A percentile compares a stretch with the other conserved stretches of the same genome.
Conservation (phyloP, 2,888 invertebrate species). For the Tyria jacobaeae region DNA sequence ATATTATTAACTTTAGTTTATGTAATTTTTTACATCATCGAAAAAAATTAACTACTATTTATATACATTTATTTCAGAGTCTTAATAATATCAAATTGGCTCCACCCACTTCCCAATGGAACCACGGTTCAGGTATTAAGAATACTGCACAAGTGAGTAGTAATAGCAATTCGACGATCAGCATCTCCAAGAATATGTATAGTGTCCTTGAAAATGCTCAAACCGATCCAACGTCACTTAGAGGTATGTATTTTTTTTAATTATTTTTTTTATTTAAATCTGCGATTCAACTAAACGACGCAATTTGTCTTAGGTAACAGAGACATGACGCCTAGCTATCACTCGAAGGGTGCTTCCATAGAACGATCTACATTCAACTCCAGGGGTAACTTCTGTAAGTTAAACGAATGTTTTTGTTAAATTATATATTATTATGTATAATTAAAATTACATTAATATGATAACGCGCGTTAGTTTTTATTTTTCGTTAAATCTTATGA, state of each 20-base stretch:
- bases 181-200: constrained; percentile 73
- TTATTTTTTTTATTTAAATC: background rate
- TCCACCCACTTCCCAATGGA: constrained; percentile 74
- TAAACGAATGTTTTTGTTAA: constrained; percentile 1
- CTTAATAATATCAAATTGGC: constrained; percentile 75
- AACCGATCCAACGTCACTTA: constrained; percentile 70
- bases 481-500: too few species aligned
- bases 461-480: too few species aligned
- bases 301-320: constrained; percentile 64
- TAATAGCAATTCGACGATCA: constrained; percentile 71
- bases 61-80: constrained; percentile 61
- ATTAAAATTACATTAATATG: too few species aligned
- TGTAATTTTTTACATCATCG: too few species aligned
- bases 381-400: constrained; percentile 77
- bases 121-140: constrained; percentile 78
- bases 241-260: constrained; percentile 57
- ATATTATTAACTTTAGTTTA: too few species aligned
- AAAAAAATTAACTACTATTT: too few species aligned
- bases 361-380: constrained; percentile 82
- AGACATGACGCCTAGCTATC: constrained; percentile 70
- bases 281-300: background rate
- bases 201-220: constrained; percentile 73
- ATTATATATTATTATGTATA: too few species aligned
- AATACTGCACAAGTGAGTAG: constrained; percentile 65
- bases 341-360: constrained; percentile 81